Evolutionary conservation across 2,113 vertebrate genomes (phyloP).

Genomic region (Megaceryle maxima): DNA sequence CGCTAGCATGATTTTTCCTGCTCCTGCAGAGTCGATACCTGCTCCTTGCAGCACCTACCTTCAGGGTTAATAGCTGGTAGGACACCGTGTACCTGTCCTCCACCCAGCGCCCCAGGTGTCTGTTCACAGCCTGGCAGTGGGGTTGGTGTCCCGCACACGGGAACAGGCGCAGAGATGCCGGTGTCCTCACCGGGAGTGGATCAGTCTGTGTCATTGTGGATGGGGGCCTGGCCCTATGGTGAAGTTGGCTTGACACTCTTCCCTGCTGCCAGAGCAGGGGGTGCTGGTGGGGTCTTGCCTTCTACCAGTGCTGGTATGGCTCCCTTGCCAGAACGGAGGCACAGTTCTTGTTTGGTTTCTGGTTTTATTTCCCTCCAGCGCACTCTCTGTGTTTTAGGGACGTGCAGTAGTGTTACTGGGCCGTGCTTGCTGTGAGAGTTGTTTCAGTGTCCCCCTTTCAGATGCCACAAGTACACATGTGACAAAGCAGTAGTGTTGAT

Average conservation of each 20-base stretch:
- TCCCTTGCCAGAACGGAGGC: background rate
- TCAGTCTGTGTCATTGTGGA: accelerated
- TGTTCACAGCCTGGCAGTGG: no score
- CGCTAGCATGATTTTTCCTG: background rate
- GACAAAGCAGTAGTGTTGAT: background rate
- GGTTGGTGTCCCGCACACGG: accelerated
- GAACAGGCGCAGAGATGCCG: accelerated
- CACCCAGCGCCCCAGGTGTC: background rate
- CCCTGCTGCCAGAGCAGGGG: background rate
- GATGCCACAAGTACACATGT: background rate
- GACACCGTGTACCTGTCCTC: background rate
- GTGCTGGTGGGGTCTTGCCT: accelerated
- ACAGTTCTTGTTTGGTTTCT: background rate
- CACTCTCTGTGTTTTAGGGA: background rate
- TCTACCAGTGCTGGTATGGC: background rate
- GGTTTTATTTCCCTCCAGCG: background rate
- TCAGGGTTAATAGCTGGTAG: background rate
- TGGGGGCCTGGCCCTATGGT: accelerated
- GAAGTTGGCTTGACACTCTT: background rate
- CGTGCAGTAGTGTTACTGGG: background rate
- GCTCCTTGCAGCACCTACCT: background rate
- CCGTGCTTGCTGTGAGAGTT: accelerated
- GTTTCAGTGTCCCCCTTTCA: background rate
- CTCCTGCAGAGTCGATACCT: background rate
- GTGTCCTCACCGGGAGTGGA: background rate